Evolutionary conservation across 1,140 invertebrate genomes (phyloP).

Genomic region (Neuroterus valhalla): DNA sequence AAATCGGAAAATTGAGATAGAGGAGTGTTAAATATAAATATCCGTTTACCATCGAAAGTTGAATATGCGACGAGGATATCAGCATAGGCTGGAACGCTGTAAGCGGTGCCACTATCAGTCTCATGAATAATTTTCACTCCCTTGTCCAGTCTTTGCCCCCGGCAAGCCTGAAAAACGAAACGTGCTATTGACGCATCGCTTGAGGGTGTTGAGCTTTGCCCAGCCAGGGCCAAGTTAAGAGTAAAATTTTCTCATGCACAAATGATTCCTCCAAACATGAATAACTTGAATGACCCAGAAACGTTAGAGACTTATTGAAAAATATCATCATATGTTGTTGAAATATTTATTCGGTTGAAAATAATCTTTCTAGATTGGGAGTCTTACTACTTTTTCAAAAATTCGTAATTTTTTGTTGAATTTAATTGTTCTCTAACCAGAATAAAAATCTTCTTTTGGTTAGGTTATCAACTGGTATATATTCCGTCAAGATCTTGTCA

Average conservation of each 20-base stretch:
- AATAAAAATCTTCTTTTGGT: too few relatives aligned
- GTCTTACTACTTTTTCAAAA: too few relatives aligned
- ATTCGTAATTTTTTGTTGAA: too few relatives aligned
- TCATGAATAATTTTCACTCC: conserved; percentile 57
- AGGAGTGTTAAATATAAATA: neutral
- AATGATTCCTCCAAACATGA: neutral
- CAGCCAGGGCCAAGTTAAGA: neutral
- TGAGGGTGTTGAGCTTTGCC: neutral
- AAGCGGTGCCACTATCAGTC: conserved; percentile 54
- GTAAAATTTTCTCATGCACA: neutral
- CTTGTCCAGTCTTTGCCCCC: conserved; percentile 74
- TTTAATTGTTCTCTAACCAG: too few relatives aligned
- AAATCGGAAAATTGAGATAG: too few relatives aligned
- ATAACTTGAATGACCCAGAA: neutral
- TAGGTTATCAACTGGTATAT: too few relatives aligned
- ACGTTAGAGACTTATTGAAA: too few relatives aligned
- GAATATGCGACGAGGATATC: conserved; percentile 85
- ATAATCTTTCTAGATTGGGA: too few relatives aligned
- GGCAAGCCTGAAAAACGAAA: conserved; percentile 74
- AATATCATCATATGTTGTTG: too few relatives aligned
- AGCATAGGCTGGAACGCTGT: conserved; percentile 81
- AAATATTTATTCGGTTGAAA: too few relatives aligned
- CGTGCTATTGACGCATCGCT: neutral
- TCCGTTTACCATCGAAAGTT: conserved; percentile 79
- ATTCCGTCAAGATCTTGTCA: too few relatives aligned